Conservation (phyloP, 2,113 vertebrate species). For the Taurulus bubalis region DNA sequence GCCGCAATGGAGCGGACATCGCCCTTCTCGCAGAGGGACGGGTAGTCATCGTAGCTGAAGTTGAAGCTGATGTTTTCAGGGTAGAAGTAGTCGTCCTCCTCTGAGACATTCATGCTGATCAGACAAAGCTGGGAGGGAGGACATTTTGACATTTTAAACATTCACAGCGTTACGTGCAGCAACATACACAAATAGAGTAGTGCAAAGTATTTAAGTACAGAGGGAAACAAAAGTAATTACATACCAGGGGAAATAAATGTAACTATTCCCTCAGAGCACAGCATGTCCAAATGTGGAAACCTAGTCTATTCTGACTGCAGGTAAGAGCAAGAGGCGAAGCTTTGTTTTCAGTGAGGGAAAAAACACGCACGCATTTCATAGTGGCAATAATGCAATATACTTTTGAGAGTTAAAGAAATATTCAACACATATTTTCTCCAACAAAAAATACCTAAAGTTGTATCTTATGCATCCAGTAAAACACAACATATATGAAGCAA, state of each 20-base stretch:
- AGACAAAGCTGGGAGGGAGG: slow-evolving; percentile 30
- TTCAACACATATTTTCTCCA: neutral
- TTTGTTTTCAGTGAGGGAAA: too few species aligned
- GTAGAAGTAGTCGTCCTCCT: slow-evolving; percentile 81
- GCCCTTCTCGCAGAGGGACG: slow-evolving; percentile 87
- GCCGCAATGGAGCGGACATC: slow-evolving; percentile 88
- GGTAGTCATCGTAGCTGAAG: slow-evolving; percentile 88
- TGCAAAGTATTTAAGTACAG: too few species aligned
- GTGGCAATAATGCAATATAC: neutral
- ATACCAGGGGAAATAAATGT: neutral
- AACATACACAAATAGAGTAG: too few species aligned
- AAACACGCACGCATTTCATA: too few species aligned
- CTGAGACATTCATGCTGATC: slow-evolving; percentile 68
- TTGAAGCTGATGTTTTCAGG: slow-evolving; percentile 74
- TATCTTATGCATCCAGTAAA: neutral
- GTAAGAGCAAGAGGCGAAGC: too few species aligned
- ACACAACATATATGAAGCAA: neutral
- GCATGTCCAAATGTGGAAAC: neutral
- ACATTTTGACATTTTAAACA: neutral
- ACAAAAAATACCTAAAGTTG: neutral
- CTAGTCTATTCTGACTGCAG: neutral
- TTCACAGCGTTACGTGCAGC: too few species aligned
- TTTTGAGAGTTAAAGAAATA: neutral
- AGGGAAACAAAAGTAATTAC: neutral
- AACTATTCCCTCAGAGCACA: neutral